Evolutionary conservation across 2,888 invertebrate genomes (phyloP), one percentile per base, ranked within the genome.

Genomic region (Athalia circularis): DNA sequence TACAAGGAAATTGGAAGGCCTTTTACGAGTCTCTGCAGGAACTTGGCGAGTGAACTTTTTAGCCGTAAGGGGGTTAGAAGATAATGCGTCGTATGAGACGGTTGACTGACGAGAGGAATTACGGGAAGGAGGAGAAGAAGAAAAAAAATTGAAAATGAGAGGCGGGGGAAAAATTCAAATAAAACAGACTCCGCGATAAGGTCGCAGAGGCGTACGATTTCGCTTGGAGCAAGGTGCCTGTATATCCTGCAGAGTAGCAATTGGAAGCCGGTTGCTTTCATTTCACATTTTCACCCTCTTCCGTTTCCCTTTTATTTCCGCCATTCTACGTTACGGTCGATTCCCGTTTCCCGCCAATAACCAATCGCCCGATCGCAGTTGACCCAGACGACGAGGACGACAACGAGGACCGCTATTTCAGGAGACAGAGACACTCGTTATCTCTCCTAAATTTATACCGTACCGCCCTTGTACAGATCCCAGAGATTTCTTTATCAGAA

Each of bases 211-310:
- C 29, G 29, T 29, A 29, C 29, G 29, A 29, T 29, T 29, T 29
- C 2, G 29, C 29, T 29, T 29, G 29, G 29, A 29, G 29, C 29
- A 29, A 29, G 45, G 52, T 50, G n/a, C 9, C 52, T 6, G 29
- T 52, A 9, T 54, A 68, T 9, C 54, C 5, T n/a, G 43, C 29
- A 13, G 29, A 29, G 29, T 29, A 29, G 59, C 8, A 47, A 72
- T 72, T 72, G 43, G 8, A n/a, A 57, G 47, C 72, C 47, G 72
- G 57, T n/a, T 59, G 5, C 13, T 70, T 70, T 70, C 61, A 70
- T 70, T 43, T 43, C 9, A 48, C 15, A 50, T 74, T 61, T 74
- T 59, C 47, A 50, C 74, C 61, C 74, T 74, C 13, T 70, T 9
- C 59, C 15, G 29, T 74, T 48, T 72, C 8, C 47, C 3, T 45